Evolutionary conservation across 2,888 invertebrate genomes (phyloP).

Genomic region (Caenorhabditis afra): DNA sequence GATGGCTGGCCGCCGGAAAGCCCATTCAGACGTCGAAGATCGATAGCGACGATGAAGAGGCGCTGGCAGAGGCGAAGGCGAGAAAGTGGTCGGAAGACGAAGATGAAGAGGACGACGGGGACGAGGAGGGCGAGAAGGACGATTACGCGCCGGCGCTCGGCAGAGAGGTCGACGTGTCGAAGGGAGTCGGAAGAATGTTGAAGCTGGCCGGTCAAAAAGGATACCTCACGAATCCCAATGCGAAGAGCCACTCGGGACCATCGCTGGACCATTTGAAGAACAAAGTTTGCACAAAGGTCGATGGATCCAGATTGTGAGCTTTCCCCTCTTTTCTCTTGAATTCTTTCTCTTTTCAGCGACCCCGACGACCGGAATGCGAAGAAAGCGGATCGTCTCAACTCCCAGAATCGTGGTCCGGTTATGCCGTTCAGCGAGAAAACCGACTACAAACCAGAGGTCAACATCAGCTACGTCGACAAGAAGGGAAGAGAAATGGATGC

Average conservation of each 20-base stretch:
- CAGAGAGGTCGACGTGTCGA: conserved; percentile 80
- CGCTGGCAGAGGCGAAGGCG: conserved; percentile 61
- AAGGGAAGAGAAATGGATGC: conserved; percentile 92
- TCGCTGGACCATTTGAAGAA: conserved; percentile 77
- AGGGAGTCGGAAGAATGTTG: conserved; percentile 80
- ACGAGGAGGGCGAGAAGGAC: conserved; percentile 61
- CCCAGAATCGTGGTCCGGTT: conserved; percentile 76
- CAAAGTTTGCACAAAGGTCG: conserved; percentile 70
- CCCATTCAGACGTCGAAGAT: conserved; percentile 30
- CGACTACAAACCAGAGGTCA: conserved; percentile 82
- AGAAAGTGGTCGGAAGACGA: conserved; percentile 48
- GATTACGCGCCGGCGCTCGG: conserved; percentile 76
- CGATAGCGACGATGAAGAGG: conserved; percentile 71
- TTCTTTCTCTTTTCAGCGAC: conserved; percentile 73
- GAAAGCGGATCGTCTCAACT: conserved; percentile 79
- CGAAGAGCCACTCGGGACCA: conserved; percentile 45
- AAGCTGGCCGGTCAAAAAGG: conserved; percentile 76
- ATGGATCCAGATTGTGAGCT: conserved; percentile 72
- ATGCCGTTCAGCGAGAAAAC: conserved; percentile 77
- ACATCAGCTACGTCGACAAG: conserved; percentile 90
- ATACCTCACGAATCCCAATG: conserved; percentile 67
- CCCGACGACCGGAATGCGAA: conserved; percentile 80
- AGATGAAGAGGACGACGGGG: conserved; percentile 61
- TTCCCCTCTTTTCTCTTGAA: not conserved
- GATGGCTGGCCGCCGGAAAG: conserved; percentile 59